These are phyloP conservation scores for Dysidea cf. avara DNA, from an alignment of 37 sponge, comb jelly and placozoan species.

Conservation along the genomic window DNA sequence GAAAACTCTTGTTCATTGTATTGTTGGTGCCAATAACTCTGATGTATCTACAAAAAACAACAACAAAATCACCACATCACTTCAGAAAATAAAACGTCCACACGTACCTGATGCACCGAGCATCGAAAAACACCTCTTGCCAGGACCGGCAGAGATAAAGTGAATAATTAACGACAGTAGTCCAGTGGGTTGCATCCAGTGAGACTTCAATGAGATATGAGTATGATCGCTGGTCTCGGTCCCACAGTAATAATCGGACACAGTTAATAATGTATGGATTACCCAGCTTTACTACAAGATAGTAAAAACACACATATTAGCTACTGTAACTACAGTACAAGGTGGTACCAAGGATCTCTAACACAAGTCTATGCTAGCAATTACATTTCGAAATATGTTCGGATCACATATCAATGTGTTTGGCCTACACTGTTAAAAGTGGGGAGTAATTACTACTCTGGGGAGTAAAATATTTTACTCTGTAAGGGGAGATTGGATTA, in stretches of 20 bases:
- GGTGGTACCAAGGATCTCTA: no score
- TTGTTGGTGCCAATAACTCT: slow-evolving; percentile 82
- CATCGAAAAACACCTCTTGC: slow-evolving; percentile 83
- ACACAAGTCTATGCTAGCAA: no score
- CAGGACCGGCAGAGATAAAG: slow-evolving; percentile 79
- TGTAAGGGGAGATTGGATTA: no score
- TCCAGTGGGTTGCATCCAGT: slow-evolving; percentile 68
- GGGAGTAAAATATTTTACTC: no score
- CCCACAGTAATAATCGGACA: slow-evolving; percentile 90
- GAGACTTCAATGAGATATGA: slow-evolving; percentile 63
- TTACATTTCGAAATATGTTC: no score
- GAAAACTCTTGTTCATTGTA: slow-evolving; percentile 82
- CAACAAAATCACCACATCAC: background rate
- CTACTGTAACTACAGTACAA: no score
- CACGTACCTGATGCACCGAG: slow-evolving; percentile 57
- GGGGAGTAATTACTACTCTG: no score
- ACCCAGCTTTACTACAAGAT: slow-evolving; percentile 58
- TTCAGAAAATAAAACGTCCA: background rate
- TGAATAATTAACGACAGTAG: slow-evolving; percentile 74
- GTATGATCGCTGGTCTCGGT: slow-evolving; percentile 84
- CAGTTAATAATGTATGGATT: slow-evolving; percentile 87
- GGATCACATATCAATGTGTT: no score
- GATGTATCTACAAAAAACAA: slow-evolving; percentile 49
- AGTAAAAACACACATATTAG: no score
- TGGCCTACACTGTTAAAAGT: no score